Percentiles rank a stretch among this genome's conserved stretches.
These are phyloP conservation scores for Caenorhabditis briggsae DNA, from an alignment of 1,140 invertebrate species.

Conservation along the genomic window DNA sequence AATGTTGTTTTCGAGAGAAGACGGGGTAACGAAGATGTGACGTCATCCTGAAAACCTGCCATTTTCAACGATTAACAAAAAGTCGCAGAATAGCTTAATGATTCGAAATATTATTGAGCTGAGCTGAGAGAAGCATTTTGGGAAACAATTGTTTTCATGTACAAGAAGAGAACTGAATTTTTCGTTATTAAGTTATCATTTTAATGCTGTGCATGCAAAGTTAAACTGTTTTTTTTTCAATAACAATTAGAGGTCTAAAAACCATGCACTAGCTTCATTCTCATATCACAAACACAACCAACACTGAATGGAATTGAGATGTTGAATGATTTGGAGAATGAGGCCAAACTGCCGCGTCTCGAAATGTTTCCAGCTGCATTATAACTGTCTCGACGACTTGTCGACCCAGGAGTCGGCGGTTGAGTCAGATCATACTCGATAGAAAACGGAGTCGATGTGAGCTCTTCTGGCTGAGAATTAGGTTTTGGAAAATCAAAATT, in stretches of 20 bases:
- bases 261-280: neutral
- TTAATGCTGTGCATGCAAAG: no score
- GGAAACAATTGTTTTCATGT: no score
- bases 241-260: no score
- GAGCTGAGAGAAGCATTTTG: no score
- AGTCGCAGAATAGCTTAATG: neutral
- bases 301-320: constrained; percentile 45
- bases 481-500: neutral
- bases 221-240: no score
- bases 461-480: constrained; percentile 33
- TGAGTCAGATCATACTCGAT: constrained; percentile 45
- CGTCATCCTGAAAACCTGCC: constrained; percentile 3
- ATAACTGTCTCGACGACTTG: constrained; percentile 37
- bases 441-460: constrained; percentile 31
- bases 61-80: neutral
- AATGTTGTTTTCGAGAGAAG: constrained; percentile 69
- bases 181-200: no score
- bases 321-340: constrained; percentile 46
- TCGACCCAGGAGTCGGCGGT: neutral
- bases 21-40: constrained; percentile 51
- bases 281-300: constrained; percentile 20
- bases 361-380: constrained; percentile 43
- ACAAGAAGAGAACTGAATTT: no score
- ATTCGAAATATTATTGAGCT: neutral
- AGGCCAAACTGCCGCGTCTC: constrained; percentile 22